phyloP scores from a whole-genome alignment of 2,797 vertebrate species.

The Dermochelys coriacea region DNA sequence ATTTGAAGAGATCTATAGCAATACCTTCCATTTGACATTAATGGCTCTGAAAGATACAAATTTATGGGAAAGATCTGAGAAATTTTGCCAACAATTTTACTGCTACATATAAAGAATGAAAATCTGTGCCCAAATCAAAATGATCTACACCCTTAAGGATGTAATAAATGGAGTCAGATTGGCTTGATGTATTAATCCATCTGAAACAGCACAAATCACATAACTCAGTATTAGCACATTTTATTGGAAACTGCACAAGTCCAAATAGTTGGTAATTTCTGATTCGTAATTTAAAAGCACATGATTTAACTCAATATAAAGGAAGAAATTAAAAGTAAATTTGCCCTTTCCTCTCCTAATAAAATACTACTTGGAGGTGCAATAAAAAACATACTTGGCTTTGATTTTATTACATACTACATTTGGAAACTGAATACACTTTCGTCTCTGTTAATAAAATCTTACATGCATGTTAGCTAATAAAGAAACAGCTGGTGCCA shows the following conservation, averaged over 20 bases:
- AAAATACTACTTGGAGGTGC: constrained; percentile 55
- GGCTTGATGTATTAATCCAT: constrained; percentile 77
- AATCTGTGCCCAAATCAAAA: constrained; percentile 64
- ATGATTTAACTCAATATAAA: constrained; percentile 72
- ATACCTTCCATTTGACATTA: constrained; percentile 68
- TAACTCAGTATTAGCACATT: constrained; percentile 76
- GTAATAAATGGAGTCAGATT: constrained; percentile 61
- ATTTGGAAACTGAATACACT: constrained; percentile 43
- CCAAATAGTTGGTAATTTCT: constrained; percentile 74
- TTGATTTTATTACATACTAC: neutral
- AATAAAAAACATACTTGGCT: constrained; percentile 57
- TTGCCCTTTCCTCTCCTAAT: constrained; percentile 61
- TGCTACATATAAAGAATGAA: constrained; percentile 44
- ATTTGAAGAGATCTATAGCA: constrained; percentile 30
- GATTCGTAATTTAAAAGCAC: constrained; percentile 73
- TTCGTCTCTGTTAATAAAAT: constrained; percentile 38
- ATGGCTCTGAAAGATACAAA: constrained; percentile 49
- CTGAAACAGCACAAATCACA: constrained; percentile 58
- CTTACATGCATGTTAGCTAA: constrained; percentile 3
- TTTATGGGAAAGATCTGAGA: constrained; percentile 52
- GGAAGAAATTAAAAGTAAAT: constrained; percentile 74
- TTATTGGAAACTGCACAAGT: constrained; percentile 68
- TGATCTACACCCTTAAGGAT: constrained; percentile 62
- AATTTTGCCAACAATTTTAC: constrained; percentile 62
- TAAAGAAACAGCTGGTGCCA: constrained; percentile 23